Conservation (phyloP, 1,140 invertebrate genomes). For the Drosophila repletoides region DNA sequence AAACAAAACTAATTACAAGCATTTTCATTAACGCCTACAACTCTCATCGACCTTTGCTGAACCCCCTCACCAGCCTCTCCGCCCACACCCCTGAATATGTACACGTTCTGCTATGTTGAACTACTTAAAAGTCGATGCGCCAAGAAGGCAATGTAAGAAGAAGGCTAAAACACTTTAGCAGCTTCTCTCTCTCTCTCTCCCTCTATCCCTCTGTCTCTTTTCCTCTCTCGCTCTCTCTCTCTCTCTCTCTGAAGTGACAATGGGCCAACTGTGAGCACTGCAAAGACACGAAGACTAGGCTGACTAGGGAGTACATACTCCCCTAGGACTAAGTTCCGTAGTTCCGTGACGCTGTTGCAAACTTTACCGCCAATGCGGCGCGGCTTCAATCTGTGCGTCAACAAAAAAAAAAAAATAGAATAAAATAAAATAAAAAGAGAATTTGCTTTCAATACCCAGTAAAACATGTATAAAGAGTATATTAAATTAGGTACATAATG, state of each 20-base stretch:
- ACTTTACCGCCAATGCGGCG: slow-evolving; percentile 77
- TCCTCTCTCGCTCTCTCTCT: not conserved
- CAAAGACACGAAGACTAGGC: not conserved
- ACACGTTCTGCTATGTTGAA: too few relatives aligned
- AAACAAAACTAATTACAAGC: slow-evolving; percentile 80
- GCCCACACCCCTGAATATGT: not conserved
- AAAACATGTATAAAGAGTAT: not conserved
- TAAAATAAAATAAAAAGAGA: not conserved
- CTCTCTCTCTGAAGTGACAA: slow-evolving; percentile 54
- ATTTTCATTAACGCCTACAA: slow-evolving; percentile 79
- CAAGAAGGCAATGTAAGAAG: slow-evolving; percentile 48
- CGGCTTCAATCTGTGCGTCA: slow-evolving; percentile 64
- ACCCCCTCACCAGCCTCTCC: not conserved
- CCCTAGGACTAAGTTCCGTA: slow-evolving; percentile 48
- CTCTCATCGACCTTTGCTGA: slow-evolving; percentile 31
- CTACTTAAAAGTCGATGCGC: slow-evolving; percentile 76
- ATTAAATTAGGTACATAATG: too few relatives aligned
- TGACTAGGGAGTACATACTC: not conserved
- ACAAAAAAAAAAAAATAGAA: slow-evolving; percentile 52
- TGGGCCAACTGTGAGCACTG: slow-evolving; percentile 39
- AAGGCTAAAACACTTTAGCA: slow-evolving; percentile 75
- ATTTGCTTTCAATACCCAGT: not conserved
- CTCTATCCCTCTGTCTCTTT: not conserved
- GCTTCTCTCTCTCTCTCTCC: slow-evolving; percentile 14
- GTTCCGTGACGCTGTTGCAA: slow-evolving; percentile 63